Evolutionary conservation across 1,140 invertebrate genomes (phyloP), one percentile per base, ranked within the genome.

Genomic region (Hylyphantes graminicola): DNA sequence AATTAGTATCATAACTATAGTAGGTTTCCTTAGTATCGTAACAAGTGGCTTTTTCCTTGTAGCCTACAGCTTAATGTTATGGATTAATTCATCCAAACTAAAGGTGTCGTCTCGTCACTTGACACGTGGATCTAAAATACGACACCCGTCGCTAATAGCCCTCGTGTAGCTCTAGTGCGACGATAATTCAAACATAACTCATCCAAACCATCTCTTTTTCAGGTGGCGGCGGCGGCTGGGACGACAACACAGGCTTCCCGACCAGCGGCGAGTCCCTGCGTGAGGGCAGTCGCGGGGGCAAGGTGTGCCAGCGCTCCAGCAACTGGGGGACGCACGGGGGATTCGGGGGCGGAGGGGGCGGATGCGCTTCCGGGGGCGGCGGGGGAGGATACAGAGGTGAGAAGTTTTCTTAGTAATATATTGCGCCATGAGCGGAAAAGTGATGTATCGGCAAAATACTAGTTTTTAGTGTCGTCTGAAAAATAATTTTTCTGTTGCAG

Each of bases 301-400:
- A 84, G 7, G 87, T 88, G 0, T 90, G 90, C 81, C 73, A 85
- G 17, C 91, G 11, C 88, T 90, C 64, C n/a, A 11, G 10, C 35
- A 50, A 61, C 9, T 80, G 88, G 91, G 93, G 87, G 92, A 94
- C 50, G 91, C 93, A 65, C 92, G 96, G 92, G 77, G 96, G 96
- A 0, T 96, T 96, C 85, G 96, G 96, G 0, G 96, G 95, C 0
- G 96, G 96, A 0, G 95, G 95, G 1, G 96, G 93, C 0, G 93
- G 92, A 10, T 93, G 93, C 86, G 88, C 90, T 6, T 91, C 91
- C 59, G 93, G 93, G 0, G 93, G 94, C 8, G 94, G 94, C 11
- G 94, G 89, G 53, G 87, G 85, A 11, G 87, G 87, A 21, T 76
- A 86, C 61, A 85, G 87, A 81, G 87, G 86, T 68, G 70, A 80